These are phyloP conservation scores for Gephyroberyx darwinii DNA, from an alignment of 2,797 vertebrate genomes.

Conservation along the genomic window DNA sequence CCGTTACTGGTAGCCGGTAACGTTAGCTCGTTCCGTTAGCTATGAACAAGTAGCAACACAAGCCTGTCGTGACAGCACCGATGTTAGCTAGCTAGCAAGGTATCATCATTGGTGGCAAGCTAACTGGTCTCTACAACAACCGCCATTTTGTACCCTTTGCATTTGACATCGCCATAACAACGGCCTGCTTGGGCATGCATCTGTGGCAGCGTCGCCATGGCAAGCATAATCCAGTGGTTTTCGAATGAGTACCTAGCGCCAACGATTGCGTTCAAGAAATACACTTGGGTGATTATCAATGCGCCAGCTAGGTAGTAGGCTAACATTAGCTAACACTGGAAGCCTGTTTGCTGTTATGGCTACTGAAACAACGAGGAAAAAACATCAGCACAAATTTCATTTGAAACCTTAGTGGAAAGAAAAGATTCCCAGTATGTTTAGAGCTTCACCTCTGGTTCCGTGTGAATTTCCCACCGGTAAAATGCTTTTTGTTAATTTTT, in stretches of 20 bases:
- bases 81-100: conserved; percentile 53
- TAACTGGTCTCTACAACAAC: conserved; percentile 83
- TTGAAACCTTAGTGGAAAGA: conserved; percentile 62
- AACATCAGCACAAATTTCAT: conserved; percentile 61
- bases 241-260: conserved; percentile 38
- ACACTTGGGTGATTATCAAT: conserved; percentile 52
- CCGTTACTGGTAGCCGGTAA: not conserved
- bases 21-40: not conserved
- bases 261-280: conserved; percentile 47
- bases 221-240: conserved; percentile 62
- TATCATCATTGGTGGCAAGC: conserved; percentile 64
- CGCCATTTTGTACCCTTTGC: conserved; percentile 89
- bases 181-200: conserved; percentile 77
- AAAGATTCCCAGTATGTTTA: conserved; percentile 63
- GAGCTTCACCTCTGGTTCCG: conserved; percentile 81
- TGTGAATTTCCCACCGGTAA: conserved; percentile 77
- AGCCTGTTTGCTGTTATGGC: conserved; percentile 73
- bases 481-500: conserved; percentile 79
- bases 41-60: not conserved
- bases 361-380: conserved; percentile 78
- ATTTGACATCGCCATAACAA: conserved; percentile 91
- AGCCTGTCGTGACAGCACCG: conserved; percentile 64
- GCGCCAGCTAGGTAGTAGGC: conserved; percentile 62
- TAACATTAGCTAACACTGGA: conserved; percentile 65
- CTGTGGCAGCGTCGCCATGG: conserved; percentile 75